A percentile compares a stretch with the other conserved stretches of the same genome.
These are phyloP conservation scores for Pogona vitticeps DNA, from an alignment of 2,113 vertebrate species.

Conservation along the genomic window DNA sequence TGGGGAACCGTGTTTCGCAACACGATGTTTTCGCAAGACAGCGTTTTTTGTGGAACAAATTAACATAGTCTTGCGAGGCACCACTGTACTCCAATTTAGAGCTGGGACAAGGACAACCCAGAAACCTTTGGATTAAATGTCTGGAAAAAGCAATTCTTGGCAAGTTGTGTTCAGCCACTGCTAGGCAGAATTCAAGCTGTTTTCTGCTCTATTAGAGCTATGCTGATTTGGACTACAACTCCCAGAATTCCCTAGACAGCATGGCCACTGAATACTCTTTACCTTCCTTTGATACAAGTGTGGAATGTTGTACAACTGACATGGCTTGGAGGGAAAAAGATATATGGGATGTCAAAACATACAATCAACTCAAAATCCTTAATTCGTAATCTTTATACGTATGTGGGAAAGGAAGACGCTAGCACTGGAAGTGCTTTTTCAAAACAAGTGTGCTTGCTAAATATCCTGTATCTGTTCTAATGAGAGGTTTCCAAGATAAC, in stretches of 20 bases:
- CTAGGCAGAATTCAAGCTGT: neutral
- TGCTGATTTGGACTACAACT: no score
- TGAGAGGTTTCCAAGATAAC: neutral
- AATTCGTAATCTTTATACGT: no score
- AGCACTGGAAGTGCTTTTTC: neutral
- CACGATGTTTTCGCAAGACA: no score
- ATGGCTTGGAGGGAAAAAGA: neutral
- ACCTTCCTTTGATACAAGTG: neutral
- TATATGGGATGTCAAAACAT: neutral
- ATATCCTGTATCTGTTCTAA: neutral
- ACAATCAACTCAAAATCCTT: no score
- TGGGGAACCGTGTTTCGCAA: no score
- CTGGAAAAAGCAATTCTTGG: neutral
- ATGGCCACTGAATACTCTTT: no score
- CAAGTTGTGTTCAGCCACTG: neutral
- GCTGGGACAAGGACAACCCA: neutral
- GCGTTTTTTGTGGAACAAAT: no score
- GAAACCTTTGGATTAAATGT: neutral
- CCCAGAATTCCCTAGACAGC: no score
- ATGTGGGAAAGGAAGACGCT: neutral
- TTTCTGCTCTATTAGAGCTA: no score
- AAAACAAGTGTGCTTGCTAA: neutral
- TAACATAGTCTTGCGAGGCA: no score
- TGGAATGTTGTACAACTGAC: neutral
- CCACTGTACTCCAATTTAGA: neutral